These are phyloP conservation scores for Onthophagus taurus DNA, from an alignment of 1,140 invertebrate genomes.

Conservation along the genomic window DNA sequence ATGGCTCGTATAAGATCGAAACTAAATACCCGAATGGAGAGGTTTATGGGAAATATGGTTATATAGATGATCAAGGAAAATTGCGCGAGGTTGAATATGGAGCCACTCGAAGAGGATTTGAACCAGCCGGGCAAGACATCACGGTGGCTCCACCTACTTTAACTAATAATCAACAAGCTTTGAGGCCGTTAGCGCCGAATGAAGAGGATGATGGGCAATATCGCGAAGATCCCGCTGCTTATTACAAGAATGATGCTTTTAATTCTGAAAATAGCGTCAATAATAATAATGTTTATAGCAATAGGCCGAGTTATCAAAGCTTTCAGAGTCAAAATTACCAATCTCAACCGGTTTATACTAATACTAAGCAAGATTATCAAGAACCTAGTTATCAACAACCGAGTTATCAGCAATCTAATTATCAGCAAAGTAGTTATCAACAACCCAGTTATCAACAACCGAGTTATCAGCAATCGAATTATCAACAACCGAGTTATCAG, in stretches of 20 bases:
- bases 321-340: constrained; percentile 17
- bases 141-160: constrained; percentile 67
- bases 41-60: constrained; percentile 74
- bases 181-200: constrained; percentile 47
- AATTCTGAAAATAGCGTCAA: constrained; percentile 42
- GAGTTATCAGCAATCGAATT: constrained; percentile 8
- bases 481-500: constrained; percentile 1
- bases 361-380: constrained; percentile 6
- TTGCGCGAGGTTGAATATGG: constrained; percentile 66
- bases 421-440: constrained; percentile 20
- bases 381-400: constrained; percentile 31
- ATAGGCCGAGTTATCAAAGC: constrained; percentile 9
- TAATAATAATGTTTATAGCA: constrained; percentile 12
- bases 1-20: constrained; percentile 88
- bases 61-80: constrained; percentile 67
- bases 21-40: constrained; percentile 74
- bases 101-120: constrained; percentile 64
- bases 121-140: constrained; percentile 65
- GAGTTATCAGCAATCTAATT: constrained; percentile 29
- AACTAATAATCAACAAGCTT: constrained; percentile 39
- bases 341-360: constrained; percentile 19
- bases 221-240: constrained; percentile 67
- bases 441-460: constrained; percentile 22
- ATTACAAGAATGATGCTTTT: constrained; percentile 63
- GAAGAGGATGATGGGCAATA: constrained; percentile 74